A percentile compares a stretch with the other conserved stretches of the same genome.
These are phyloP conservation scores for Panagrolaimus sp. DNA, from an alignment of 1,140 invertebrate genomes.

Conservation along the genomic window DNA sequence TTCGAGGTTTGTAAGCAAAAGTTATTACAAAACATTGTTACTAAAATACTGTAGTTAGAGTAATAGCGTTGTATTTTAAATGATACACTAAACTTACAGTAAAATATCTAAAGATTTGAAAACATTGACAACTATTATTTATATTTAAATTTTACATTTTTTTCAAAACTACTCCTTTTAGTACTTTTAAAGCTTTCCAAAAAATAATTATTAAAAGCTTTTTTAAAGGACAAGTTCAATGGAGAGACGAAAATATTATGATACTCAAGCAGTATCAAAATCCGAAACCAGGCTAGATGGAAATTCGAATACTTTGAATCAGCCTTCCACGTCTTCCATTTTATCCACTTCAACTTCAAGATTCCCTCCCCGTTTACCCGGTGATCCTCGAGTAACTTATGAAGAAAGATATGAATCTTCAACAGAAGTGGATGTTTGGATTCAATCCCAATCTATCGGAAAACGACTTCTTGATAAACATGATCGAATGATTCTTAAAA, in stretches of 20 bases:
- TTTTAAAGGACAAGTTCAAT: neutral
- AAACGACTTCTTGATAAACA: constrained; percentile 16
- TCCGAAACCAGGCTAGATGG: constrained; percentile 1
- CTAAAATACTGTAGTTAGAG: neutral
- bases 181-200: neutral
- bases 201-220: neutral
- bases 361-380: neutral
- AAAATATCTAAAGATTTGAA: no score
- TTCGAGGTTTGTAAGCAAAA: neutral
- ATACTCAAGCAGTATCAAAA: neutral
- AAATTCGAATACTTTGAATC: neutral
- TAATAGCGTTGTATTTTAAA: no score
- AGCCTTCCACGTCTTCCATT: neutral
- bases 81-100: no score
- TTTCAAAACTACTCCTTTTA: no score
- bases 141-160: no score
- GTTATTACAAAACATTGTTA: no score
- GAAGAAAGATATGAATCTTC: constrained; percentile 5
- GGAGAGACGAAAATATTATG: neutral
- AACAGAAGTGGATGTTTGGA: neutral
- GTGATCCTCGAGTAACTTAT: neutral
- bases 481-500: constrained; percentile 20
- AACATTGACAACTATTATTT: no score
- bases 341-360: neutral
- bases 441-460: constrained; percentile 9